phyloP scores from a whole-genome alignment of 2,113 vertebrate genomes.

The Poeciliopsis turrubarensis region DNA sequence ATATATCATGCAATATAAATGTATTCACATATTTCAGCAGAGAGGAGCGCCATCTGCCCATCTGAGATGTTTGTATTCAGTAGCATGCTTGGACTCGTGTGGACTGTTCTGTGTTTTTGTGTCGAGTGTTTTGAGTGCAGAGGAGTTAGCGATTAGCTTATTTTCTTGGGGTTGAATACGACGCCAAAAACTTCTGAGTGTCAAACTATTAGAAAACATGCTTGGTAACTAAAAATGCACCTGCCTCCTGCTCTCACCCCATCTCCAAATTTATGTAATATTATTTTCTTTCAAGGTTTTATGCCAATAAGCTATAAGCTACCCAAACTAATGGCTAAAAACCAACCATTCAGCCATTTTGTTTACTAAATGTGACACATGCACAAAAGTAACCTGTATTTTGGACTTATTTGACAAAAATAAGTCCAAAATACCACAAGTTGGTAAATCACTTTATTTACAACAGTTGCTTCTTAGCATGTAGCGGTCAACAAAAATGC shows the following conservation, averaged over 20 bases:
- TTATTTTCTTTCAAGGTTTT: background rate
- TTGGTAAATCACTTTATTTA: background rate
- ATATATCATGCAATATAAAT: constrained; percentile 69
- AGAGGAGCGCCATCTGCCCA: constrained; percentile 36
- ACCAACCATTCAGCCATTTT: background rate
- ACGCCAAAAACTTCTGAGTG: constrained; percentile 33
- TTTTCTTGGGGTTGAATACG: constrained; percentile 33
- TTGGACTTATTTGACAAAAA: too few species aligned
- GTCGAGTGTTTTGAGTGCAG: constrained; percentile 47
- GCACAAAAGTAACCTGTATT: too few species aligned
- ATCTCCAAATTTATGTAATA: background rate
- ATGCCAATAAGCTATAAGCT: background rate
- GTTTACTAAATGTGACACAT: background rate
- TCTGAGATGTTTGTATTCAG: constrained; percentile 69
- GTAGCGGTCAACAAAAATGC: background rate
- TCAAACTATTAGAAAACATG: background rate
- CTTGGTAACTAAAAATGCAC: background rate
- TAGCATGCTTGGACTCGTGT: constrained; percentile 77
- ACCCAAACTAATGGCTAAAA: background rate
- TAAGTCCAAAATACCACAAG: background rate
- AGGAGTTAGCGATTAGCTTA: constrained; percentile 40
- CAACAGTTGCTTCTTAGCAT: background rate
- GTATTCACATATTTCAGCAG: constrained; percentile 43
- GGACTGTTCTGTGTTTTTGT: constrained; percentile 70
- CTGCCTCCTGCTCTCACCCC: background rate